Conservation (phyloP, 2,797 vertebrate species). For the Danio tinwini region DNA sequence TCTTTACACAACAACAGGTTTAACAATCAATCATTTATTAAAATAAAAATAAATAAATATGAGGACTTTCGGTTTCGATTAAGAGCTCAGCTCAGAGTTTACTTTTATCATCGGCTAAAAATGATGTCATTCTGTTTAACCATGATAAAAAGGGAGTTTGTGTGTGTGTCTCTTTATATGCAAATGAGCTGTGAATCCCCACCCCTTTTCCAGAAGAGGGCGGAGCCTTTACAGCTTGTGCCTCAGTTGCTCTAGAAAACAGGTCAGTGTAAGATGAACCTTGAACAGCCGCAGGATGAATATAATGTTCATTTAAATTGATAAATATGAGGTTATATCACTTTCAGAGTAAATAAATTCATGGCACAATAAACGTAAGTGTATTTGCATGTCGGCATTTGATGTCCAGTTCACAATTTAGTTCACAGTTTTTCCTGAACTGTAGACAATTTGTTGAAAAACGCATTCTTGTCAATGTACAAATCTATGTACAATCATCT, state of each 20-base stretch:
- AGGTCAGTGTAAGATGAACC: no score
- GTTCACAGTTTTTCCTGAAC: no score
- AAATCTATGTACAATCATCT: conserved; percentile 6
- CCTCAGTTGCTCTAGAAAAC: no score
- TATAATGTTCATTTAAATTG: no score
- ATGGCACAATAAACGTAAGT: neutral
- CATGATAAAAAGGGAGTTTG: neutral
- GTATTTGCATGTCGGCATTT: neutral
- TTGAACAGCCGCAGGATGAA: no score
- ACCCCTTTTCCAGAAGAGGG: no score
- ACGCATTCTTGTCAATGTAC: neutral
- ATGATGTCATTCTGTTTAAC: neutral
- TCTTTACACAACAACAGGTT: neutral
- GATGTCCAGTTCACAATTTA: neutral
- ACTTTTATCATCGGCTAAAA: neutral
- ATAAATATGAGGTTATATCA: neutral
- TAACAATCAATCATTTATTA: neutral
- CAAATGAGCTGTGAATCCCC: no score
- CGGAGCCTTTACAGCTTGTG: no score
- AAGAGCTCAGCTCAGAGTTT: neutral
- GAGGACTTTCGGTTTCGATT: neutral
- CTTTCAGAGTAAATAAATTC: neutral
- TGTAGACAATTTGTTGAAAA: neutral
- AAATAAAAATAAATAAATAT: neutral
- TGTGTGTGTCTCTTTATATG: no score